Conservation (phyloP, 2,888 invertebrate genomes). For the Eledone cirrhosa region DNA sequence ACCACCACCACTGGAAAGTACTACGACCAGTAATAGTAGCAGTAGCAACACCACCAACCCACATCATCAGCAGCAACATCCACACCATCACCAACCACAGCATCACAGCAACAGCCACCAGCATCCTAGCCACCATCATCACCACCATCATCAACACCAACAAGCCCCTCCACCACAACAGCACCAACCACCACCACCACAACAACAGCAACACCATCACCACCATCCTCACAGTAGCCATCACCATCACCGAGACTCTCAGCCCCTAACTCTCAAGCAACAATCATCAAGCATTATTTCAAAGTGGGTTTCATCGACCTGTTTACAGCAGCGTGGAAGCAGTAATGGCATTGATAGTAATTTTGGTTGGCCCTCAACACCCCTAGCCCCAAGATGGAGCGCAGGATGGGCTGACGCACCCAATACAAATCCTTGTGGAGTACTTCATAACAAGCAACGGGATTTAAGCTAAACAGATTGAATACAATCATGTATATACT, state of each 20-base stretch:
- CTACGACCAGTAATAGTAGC: neutral
- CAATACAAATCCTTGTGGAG: neutral
- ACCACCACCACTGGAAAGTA: too few relatives aligned
- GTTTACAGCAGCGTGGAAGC: neutral
- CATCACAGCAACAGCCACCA: neutral
- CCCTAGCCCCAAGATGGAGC: neutral
- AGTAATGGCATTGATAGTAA: neutral
- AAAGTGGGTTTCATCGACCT: slow-evolving; percentile 8
- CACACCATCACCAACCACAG: neutral
- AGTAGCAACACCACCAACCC: neutral
- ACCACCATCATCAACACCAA: slow-evolving; percentile 2
- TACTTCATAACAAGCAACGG: slow-evolving; percentile 11
- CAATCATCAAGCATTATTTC: slow-evolving; percentile 8
- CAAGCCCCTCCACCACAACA: neutral
- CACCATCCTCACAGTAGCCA: neutral
- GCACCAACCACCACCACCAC: neutral
- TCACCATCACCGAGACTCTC: neutral
- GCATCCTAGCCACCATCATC: neutral
- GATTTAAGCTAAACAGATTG: neutral
- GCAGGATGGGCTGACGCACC: slow-evolving; percentile 8
- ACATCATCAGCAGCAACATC: neutral
- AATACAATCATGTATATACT: too few relatives aligned
- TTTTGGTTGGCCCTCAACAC: slow-evolving; percentile 12
- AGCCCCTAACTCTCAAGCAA: slow-evolving; percentile 6
- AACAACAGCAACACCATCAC: neutral